Percentiles rank a stretch among this genome's conserved stretches.
These are phyloP conservation scores for Caenorhabditis imperialis DNA, from an alignment of 2,888 invertebrate species.

Conservation along the genomic window DNA sequence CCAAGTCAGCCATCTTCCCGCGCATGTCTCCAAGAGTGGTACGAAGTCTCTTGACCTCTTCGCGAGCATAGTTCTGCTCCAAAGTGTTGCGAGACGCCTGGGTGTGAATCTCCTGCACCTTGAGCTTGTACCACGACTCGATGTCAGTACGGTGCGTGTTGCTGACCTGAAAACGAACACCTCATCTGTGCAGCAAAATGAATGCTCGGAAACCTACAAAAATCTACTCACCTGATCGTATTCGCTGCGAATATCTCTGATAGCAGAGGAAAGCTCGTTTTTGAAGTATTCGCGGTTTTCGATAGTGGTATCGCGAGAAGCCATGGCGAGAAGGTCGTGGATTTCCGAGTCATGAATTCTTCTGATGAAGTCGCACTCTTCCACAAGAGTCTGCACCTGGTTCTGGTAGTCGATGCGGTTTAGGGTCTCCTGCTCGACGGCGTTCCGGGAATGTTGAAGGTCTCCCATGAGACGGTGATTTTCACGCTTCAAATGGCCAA, in stretches of 20 bases:
- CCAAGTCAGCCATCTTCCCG: constrained; percentile 80
- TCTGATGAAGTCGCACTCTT: constrained; percentile 81
- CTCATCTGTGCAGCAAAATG: no score
- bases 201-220: no score
- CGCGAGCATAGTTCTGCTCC: constrained; percentile 62
- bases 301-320: constrained; percentile 80
- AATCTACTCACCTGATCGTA: constrained; percentile 80
- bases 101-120: constrained; percentile 81
- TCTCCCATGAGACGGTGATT: constrained; percentile 73
- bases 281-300: constrained; percentile 82
- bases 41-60: constrained; percentile 79
- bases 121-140: constrained; percentile 81
- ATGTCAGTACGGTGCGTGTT: constrained; percentile 80
- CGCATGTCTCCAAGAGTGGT: constrained; percentile 80
- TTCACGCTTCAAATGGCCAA: constrained; percentile 78
- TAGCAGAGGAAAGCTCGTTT: constrained; percentile 80
- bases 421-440: constrained; percentile 81
- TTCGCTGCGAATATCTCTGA: constrained; percentile 81
- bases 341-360: constrained; percentile 78
- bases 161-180: constrained; percentile 75
- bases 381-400: constrained; percentile 80
- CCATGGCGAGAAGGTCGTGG: constrained; percentile 58
- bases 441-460: constrained; percentile 54
- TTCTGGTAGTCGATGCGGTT: constrained; percentile 81
- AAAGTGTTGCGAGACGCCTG: constrained; percentile 57